Percentiles rank a stretch among this genome's conserved stretches.
Conservation (phyloP, 2,113 vertebrate genomes). For the Apodemus sylvaticus region DNA sequence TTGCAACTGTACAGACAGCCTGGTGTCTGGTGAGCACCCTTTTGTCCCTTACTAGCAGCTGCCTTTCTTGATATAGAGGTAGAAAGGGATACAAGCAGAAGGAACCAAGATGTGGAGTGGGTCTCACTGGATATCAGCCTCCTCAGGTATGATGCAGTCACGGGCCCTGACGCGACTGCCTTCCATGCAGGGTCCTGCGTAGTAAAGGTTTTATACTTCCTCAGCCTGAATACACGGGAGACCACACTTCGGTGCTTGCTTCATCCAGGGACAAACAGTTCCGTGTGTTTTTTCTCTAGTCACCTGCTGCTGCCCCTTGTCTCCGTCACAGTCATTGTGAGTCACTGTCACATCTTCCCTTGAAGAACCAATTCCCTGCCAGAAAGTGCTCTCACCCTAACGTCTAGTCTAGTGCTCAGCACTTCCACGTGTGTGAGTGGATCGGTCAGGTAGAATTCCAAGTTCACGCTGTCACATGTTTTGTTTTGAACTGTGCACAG, state of each 20-base stretch:
- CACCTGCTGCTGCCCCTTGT: neutral
- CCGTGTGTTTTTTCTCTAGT: accelerated
- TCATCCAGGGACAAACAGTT: neutral
- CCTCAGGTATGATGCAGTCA: neutral
- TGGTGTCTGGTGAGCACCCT: neutral
- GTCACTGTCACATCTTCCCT: neutral
- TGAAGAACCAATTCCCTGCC: neutral
- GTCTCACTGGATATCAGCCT: neutral
- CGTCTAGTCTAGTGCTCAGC: neutral
- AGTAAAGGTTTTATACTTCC: no score
- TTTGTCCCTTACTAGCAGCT: neutral
- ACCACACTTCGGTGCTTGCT: neutral
- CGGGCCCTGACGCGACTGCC: neutral
- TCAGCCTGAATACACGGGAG: neutral
- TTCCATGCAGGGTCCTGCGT: neutral
- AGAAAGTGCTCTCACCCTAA: neutral
- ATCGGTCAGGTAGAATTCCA: slow-evolving; percentile 36
- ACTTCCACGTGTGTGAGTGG: neutral
- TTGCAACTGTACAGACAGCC: neutral
- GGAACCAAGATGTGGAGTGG: neutral
- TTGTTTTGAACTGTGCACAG: neutral
- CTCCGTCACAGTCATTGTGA: neutral
- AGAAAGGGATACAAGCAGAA: neutral
- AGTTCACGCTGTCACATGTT: neutral
- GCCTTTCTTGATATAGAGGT: no score